Conservation (phyloP, 2,797 vertebrate genomes). For the Myripristis jacobus region DNA sequence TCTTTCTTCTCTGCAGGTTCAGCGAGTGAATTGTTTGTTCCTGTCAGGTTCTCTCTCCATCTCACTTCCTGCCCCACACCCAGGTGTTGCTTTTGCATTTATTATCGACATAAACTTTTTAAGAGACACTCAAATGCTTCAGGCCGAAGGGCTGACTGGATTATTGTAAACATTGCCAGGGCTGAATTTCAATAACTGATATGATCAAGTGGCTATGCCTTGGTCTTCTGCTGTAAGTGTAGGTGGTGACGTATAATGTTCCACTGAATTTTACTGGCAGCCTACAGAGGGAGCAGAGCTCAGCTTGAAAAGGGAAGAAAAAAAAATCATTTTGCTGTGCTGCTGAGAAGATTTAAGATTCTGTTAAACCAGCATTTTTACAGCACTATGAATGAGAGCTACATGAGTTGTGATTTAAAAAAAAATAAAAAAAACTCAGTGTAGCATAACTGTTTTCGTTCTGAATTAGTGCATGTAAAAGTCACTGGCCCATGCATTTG, state of each 20-base stretch:
- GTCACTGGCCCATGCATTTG: not conserved
- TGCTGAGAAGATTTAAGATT: conserved; percentile 33
- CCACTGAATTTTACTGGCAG: conserved; percentile 71
- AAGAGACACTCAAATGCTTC: not conserved
- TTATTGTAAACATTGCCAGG: conserved; percentile 23
- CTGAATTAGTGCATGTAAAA: not conserved
- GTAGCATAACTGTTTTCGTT: not conserved
- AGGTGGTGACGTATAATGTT: conserved; percentile 52
- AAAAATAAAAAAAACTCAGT: not conserved
- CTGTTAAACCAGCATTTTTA: conserved; percentile 60
- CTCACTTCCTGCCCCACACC: not conserved
- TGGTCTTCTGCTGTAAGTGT: conserved; percentile 16
- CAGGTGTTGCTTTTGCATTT: conserved; percentile 4
- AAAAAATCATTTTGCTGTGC: not conserved
- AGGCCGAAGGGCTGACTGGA: no score
- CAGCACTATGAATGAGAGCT: not conserved
- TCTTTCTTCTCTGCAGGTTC: conserved; percentile 26
- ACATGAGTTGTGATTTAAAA: conserved; percentile 13
- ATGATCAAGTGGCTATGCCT: conserved; percentile 5
- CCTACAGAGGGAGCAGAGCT: conserved; percentile 38
- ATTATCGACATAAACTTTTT: not conserved
- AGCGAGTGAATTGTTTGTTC: conserved; percentile 63
- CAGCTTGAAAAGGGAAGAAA: conserved; percentile 7
- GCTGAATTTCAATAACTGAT: conserved; percentile 44
- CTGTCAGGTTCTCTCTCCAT: conserved; percentile 9